Conservation (phyloP, 2,888 invertebrate genomes). For the Leptothorax acervorum region DNA sequence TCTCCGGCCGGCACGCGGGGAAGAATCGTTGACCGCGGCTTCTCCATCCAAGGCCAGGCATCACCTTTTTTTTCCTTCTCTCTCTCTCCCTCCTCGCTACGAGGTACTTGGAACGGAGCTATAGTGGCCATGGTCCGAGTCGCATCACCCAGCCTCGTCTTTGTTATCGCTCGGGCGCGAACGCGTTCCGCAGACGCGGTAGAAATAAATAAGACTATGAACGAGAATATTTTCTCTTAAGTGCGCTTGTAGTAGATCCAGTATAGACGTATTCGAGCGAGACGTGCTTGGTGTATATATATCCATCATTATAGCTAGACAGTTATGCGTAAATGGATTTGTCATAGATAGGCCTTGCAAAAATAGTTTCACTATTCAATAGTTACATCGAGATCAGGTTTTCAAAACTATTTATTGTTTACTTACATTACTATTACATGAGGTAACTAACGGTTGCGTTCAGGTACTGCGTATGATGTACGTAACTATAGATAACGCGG, state of each 20-base stretch:
- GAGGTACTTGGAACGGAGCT: background rate
- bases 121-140: slow-evolving; percentile 7
- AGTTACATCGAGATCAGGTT: background rate
- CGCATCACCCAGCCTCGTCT: slow-evolving; percentile 14
- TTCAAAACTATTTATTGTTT: slow-evolving; percentile 25
- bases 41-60: slow-evolving; percentile 36
- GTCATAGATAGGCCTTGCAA: background rate
- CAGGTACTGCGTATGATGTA: background rate
- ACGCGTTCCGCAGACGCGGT: slow-evolving; percentile 1
- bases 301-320: background rate
- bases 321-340: slow-evolving; percentile 14
- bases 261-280: background rate
- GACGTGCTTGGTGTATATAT: slow-evolving; percentile 1
- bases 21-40: slow-evolving; percentile 50
- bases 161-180: slow-evolving; percentile 42
- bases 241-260: background rate
- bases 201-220: slow-evolving; percentile 9
- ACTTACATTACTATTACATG: background rate
- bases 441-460: slow-evolving; percentile 27
- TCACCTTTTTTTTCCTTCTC: slow-evolving; percentile 19
- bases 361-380: background rate
- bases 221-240: background rate
- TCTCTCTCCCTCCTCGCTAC: background rate
- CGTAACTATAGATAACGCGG: background rate
- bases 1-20: background rate